phyloP scores from a whole-genome alignment of 2,888 invertebrate species.

The Pyrocoelia pectoralis region DNA sequence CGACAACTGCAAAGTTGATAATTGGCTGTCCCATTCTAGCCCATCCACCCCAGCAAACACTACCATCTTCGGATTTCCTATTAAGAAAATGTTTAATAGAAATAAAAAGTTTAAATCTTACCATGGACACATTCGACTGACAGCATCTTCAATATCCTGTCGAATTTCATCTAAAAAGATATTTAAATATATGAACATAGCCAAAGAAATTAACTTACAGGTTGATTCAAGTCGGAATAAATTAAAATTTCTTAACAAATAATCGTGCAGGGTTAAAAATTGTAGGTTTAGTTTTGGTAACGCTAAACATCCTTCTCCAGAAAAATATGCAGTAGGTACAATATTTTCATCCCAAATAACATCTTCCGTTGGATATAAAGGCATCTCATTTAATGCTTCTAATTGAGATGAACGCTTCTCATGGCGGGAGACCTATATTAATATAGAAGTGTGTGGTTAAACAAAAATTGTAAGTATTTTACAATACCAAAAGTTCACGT shows the following conservation, averaged over 20 bases:
- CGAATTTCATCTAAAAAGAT: slow-evolving; percentile 88
- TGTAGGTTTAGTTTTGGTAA: slow-evolving; percentile 97
- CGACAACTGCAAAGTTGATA: slow-evolving; percentile 90
- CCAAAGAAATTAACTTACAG: slow-evolving; percentile 68
- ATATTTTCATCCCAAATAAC: slow-evolving; percentile 99
- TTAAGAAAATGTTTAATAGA: too few relatives aligned
- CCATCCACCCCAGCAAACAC: slow-evolving; percentile 96
- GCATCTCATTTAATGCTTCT: slow-evolving; percentile 96
- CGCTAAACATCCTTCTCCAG: slow-evolving; percentile 94
- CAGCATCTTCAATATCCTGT: slow-evolving; percentile 97
- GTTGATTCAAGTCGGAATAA: slow-evolving; percentile 97
- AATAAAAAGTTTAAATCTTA: slow-evolving; percentile 57
- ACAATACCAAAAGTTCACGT: slow-evolving; percentile 80
- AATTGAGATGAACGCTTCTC: slow-evolving; percentile 91
- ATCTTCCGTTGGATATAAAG: slow-evolving; percentile 96
- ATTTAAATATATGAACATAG: background rate
- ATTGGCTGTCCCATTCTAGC: slow-evolving; percentile 98
- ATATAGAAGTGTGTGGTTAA: slow-evolving; percentile 22
- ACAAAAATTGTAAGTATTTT: slow-evolving; percentile 1
- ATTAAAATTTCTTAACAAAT: slow-evolving; percentile 95
- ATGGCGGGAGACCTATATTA: slow-evolving; percentile 81
- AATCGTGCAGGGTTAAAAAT: slow-evolving; percentile 97
- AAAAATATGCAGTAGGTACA: slow-evolving; percentile 96
- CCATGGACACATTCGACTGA: slow-evolving; percentile 96
- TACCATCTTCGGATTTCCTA: slow-evolving; percentile 86